Percentiles rank a stretch among this genome's conserved stretches.
These are phyloP conservation scores for Caenorhabditis zanzibari DNA, from an alignment of 2,888 invertebrate genomes.

Conservation along the genomic window DNA sequence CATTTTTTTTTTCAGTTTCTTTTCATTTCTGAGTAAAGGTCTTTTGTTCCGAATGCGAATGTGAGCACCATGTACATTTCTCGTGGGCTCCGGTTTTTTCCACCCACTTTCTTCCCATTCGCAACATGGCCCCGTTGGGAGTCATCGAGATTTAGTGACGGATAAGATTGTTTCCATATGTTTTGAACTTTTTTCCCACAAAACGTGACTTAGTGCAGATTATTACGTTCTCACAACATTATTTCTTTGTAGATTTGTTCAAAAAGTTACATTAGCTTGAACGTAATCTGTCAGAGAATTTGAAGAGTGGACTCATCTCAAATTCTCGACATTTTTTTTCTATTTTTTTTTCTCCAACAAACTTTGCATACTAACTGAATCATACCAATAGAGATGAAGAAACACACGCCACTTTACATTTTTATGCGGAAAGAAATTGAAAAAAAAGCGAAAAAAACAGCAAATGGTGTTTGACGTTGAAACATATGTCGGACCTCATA, in stretches of 20 bases:
- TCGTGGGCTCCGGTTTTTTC: conserved; percentile 32
- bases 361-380: conserved; percentile 37
- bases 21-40: background rate
- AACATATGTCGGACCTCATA: conserved; percentile 36
- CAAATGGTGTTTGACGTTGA: conserved; percentile 28
- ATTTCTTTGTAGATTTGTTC: conserved; percentile 1
- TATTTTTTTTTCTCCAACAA: conserved; percentile 6
- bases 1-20: background rate
- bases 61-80: conserved; percentile 23
- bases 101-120: conserved; percentile 56
- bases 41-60: conserved; percentile 44
- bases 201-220: conserved; percentile 13
- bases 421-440: conserved; percentile 1
- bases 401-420: conserved; percentile 27
- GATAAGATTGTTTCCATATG: conserved; percentile 66
- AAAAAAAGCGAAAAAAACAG: background rate
- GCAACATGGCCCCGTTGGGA: conserved; percentile 63
- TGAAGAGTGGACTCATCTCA: conserved; percentile 34
- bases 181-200: conserved; percentile 48
- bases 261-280: conserved; percentile 12
- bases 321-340: conserved; percentile 32
- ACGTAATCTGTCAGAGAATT: conserved; percentile 24
- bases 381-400: conserved; percentile 9
- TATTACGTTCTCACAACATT: background rate
- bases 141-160: conserved; percentile 65